These are phyloP conservation scores for Progne subis DNA, from an alignment of 2,113 vertebrate genomes.

Conservation along the genomic window DNA sequence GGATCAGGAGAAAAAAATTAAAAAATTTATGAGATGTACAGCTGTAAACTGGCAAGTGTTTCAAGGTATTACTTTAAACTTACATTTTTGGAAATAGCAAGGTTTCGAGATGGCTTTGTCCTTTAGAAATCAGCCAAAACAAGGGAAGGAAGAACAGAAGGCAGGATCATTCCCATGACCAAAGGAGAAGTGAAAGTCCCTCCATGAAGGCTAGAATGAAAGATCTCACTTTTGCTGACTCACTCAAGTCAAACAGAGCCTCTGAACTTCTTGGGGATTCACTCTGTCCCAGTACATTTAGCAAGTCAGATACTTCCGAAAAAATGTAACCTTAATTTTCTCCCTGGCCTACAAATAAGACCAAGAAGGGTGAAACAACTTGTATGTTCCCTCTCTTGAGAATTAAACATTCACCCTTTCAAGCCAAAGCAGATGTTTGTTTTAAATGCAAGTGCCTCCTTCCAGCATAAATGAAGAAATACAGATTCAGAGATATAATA, in stretches of 20 bases:
- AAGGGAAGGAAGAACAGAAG: not conserved
- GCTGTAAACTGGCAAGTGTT: not conserved
- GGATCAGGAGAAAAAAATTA: not conserved
- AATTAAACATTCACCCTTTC: not conserved
- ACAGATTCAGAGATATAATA: not conserved
- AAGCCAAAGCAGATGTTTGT: not conserved
- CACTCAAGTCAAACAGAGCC: not conserved
- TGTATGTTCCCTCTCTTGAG: not conserved
- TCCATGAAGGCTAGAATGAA: not conserved
- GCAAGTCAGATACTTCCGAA: not conserved
- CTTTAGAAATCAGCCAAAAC: not conserved
- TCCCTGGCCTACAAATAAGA: not conserved
- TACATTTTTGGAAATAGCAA: not conserved
- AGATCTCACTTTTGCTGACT: not conserved
- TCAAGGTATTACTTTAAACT: not conserved
- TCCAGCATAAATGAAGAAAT: not conserved
- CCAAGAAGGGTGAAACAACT: not conserved
- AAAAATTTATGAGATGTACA: not conserved
- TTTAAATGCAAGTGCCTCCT: not conserved
- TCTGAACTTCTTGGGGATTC: not conserved
- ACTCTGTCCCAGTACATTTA: not conserved
- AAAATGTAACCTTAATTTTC: not conserved
- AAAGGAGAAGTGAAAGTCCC: not conserved
- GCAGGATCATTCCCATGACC: not conserved
- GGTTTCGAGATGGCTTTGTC: not conserved